Evolutionary conservation across 2,888 invertebrate genomes (phyloP).

Genomic region (Chymomyza fuscimana): DNA sequence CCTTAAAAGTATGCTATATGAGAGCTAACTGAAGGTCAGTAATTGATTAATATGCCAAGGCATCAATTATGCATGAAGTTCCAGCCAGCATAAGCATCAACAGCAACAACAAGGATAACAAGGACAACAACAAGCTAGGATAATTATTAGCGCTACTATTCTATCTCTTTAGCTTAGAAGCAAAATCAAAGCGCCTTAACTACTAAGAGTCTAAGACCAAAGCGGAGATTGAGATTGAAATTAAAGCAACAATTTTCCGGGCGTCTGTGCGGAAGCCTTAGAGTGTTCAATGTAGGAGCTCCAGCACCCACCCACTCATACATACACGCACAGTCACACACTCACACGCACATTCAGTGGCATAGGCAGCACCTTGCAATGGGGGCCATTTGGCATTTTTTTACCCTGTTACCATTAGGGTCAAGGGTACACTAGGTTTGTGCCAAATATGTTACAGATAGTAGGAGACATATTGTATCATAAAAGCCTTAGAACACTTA

Average conservation of each 20-base stretch:
- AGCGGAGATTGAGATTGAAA: neutral
- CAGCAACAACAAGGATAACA: neutral
- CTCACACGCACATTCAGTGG: too few species aligned
- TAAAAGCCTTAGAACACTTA: too few species aligned
- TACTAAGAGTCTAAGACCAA: neutral
- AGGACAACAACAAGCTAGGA: slow-evolving; percentile 8
- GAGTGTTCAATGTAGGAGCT: neutral
- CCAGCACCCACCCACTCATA: neutral
- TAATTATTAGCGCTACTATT: neutral
- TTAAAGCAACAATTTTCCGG: neutral
- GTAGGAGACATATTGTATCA: too few species aligned
- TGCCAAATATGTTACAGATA: too few species aligned
- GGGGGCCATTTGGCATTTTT: too few species aligned
- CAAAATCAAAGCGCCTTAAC: slow-evolving; percentile 1
- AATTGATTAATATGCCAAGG: slow-evolving; percentile 65
- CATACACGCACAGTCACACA: neutral
- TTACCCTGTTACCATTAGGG: too few species aligned
- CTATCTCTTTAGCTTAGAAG: neutral
- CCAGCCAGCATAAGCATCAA: neutral
- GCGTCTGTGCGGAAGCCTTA: neutral
- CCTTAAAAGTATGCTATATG: slow-evolving; percentile 46
- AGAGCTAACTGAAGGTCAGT: slow-evolving; percentile 61
- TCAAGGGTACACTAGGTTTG: too few species aligned
- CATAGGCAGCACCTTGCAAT: too few species aligned
- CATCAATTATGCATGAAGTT: slow-evolving; percentile 16